Evolutionary conservation across 2,888 invertebrate species (phyloP).

Genomic region (Watsonalla binaria): DNA sequence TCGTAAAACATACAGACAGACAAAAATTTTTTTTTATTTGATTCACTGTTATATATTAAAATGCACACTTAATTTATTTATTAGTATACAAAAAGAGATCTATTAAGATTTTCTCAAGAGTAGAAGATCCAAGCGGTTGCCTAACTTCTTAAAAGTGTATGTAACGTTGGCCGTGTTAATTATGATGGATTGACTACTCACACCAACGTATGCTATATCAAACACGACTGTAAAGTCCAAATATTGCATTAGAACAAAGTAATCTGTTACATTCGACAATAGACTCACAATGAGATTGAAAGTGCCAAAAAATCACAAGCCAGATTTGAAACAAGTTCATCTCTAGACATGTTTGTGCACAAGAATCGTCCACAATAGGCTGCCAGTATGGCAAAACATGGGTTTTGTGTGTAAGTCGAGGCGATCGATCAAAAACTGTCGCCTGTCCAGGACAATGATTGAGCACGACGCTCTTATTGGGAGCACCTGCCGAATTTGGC

Average conservation of each 20-base stretch:
- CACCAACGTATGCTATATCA: no score
- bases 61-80: no score
- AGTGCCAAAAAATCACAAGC: neutral
- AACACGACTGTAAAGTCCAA: no score
- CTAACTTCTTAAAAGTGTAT: no score
- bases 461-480: slow-evolving; percentile 21
- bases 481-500: slow-evolving; percentile 43
- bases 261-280: neutral
- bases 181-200: no score
- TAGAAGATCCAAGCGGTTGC: no score
- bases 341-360: slow-evolving; percentile 8
- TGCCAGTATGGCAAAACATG: slow-evolving; percentile 16
- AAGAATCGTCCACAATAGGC: slow-evolving; percentile 13
- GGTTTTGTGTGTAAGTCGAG: slow-evolving; percentile 23
- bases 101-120: no score
- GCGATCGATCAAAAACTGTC: slow-evolving; percentile 48
- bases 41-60: no score
- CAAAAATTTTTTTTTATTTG: no score
- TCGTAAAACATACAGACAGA: no score
- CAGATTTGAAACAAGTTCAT: slow-evolving; percentile 8
- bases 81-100: no score
- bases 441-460: slow-evolving; percentile 37
- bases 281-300: neutral
- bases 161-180: no score
- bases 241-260: neutral